A percentile compares a stretch with the other conserved stretches of the same genome.
Evolutionary conservation across 2,888 invertebrate species (phyloP).

Genomic region (Trichogramma evanescens): DNA sequence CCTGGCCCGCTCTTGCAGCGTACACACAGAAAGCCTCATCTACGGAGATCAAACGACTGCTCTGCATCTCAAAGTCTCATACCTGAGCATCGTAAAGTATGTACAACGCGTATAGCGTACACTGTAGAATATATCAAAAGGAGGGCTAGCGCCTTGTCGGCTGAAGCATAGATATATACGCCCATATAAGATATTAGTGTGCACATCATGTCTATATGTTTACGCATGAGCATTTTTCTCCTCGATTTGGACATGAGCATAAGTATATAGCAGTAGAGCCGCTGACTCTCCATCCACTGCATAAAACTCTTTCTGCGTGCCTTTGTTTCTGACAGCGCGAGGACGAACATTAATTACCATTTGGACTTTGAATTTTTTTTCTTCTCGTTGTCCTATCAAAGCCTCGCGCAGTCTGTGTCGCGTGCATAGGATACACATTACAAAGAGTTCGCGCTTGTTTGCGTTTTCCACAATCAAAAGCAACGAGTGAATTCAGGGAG

Average conservation of each 20-base stretch:
- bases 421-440: neutral
- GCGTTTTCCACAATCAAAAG: conserved; percentile 9
- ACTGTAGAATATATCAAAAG: too few species aligned
- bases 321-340: neutral
- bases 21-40: neutral
- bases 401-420: neutral
- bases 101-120: too few species aligned
- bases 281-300: conserved; percentile 9
- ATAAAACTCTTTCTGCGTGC: conserved; percentile 13
- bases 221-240: too few species aligned
- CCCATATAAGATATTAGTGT: too few species aligned
- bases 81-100: too few species aligned
- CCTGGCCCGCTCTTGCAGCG: neutral
- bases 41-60: conserved; percentile 27
- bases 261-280: neutral
- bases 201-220: too few species aligned
- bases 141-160: too few species aligned
- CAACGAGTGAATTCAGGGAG: neutral
- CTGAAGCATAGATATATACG: too few species aligned
- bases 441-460: neutral
- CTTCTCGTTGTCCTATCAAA: neutral
- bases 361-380: neutral
- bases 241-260: too few species aligned
- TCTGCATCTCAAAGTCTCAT: conserved; percentile 29
- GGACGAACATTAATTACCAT: conserved; percentile 18